Percentiles rank a stretch among this genome's conserved stretches.
Evolutionary conservation across 2,113 vertebrate species (phyloP).

Genomic region (Merops nubicus): DNA sequence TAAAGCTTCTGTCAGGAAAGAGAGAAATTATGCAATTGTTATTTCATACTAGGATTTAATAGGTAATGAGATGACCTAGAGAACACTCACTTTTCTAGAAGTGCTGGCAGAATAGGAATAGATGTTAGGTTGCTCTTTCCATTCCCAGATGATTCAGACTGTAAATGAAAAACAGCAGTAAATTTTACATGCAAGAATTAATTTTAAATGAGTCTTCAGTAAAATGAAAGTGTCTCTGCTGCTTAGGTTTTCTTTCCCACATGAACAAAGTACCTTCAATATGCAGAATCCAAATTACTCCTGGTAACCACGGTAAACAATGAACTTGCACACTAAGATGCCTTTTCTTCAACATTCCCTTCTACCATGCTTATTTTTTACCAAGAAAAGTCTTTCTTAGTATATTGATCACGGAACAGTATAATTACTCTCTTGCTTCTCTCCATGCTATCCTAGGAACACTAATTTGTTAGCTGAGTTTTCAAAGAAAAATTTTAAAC

Average conservation of each 20-base stretch:
- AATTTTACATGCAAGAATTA: background rate
- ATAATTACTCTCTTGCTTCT: background rate
- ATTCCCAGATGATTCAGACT: constrained; percentile 86
- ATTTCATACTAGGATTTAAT: background rate
- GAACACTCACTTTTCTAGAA: constrained; percentile 82
- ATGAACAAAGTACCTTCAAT: background rate
- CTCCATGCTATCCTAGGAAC: background rate
- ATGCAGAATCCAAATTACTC: background rate
- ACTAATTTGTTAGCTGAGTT: background rate
- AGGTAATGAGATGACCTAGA: background rate
- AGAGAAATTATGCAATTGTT: background rate
- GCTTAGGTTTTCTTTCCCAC: background rate
- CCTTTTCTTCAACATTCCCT: background rate
- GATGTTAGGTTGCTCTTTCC: constrained; percentile 75
- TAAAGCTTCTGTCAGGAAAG: background rate
- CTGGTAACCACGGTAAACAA: background rate
- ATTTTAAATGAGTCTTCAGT: background rate
- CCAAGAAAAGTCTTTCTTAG: background rate
- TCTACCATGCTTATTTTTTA: background rate
- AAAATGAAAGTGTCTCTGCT: background rate
- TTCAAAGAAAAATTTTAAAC: background rate
- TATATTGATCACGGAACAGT: background rate
- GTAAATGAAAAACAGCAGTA: constrained; percentile 43
- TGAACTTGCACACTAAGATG: background rate
- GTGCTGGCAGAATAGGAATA: constrained; percentile 76